A percentile compares a stretch with the other conserved stretches of the same genome.
phyloP scores from a whole-genome alignment of 2,113 vertebrate genomes.

The Gymnogyps californianus region DNA sequence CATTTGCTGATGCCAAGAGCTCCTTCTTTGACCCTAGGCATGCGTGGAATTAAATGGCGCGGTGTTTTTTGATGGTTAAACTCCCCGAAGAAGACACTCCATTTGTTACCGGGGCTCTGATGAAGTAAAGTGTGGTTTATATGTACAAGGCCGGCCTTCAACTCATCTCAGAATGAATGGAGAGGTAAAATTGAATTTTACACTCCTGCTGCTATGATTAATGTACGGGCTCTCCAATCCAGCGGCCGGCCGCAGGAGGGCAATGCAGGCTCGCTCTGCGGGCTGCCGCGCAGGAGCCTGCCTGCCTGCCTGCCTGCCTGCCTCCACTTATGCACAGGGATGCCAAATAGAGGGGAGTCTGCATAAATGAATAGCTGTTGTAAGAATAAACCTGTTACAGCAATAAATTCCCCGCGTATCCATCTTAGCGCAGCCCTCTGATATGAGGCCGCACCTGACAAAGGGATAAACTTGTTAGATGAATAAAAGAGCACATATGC shows the following conservation, averaged over 20 bases:
- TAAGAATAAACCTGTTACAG: constrained; percentile 1
- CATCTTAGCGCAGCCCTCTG: neutral
- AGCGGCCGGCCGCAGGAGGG: constrained; percentile 77
- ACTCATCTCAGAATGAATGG: constrained; percentile 92
- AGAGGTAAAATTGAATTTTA: constrained; percentile 97
- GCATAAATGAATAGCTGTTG: constrained; percentile 5
- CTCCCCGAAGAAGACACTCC: constrained; percentile 91
- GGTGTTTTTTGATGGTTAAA: constrained; percentile 90
- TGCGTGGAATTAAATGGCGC: constrained; percentile 88
- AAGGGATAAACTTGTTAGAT: constrained; percentile 57
- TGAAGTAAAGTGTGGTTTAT: constrained; percentile 91
- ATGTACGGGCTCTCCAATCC: constrained; percentile 70
- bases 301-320: neutral
- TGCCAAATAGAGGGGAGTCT: neutral
- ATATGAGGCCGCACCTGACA: neutral
- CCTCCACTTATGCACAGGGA: neutral
- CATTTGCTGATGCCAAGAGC: constrained; percentile 84
- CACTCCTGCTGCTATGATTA: constrained; percentile 92
- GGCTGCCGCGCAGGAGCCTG: neutral
- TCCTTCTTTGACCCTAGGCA: constrained; percentile 89
- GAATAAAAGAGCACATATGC: neutral
- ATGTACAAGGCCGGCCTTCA: constrained; percentile 95
- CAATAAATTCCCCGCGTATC: constrained; percentile 1
- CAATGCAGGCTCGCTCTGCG: constrained; percentile 71
- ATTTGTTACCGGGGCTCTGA: constrained; percentile 94